Percentiles rank a stretch among this genome's conserved stretches.
These are phyloP conservation scores for Catajapyx aquilonaris DNA, from an alignment of 1,140 invertebrate genomes.

Conservation along the genomic window DNA sequence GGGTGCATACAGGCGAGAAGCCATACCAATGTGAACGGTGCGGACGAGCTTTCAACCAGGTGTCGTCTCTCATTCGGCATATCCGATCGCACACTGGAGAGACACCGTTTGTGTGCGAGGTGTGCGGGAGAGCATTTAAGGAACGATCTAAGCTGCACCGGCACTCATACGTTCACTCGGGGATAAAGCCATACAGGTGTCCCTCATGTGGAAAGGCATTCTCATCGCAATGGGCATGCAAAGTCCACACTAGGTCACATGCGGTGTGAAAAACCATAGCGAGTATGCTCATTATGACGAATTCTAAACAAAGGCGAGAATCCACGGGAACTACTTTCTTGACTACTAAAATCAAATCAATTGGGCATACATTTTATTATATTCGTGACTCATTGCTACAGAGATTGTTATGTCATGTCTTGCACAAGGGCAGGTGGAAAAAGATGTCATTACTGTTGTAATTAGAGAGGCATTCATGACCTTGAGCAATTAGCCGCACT, in stretches of 20 bases:
- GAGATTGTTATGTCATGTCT: too few species aligned
- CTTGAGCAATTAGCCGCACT: too few species aligned
- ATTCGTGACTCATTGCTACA: too few species aligned
- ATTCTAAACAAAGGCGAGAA: not conserved
- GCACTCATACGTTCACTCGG: constrained; percentile 27
- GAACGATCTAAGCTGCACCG: constrained; percentile 26
- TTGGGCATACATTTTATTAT: too few species aligned
- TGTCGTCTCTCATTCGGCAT: constrained; percentile 13
- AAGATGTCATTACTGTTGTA: too few species aligned
- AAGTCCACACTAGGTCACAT: not conserved
- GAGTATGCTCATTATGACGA: not conserved
- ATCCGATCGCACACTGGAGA: constrained; percentile 25
- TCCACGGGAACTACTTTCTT: not conserved
- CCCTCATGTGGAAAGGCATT: constrained; percentile 20
- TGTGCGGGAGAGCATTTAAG: constrained; percentile 29
- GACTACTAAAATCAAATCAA: too few species aligned
- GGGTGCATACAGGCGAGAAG: constrained; percentile 22
- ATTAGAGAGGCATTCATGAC: too few species aligned
- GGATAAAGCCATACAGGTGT: constrained; percentile 22
- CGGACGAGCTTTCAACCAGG: constrained; percentile 19
- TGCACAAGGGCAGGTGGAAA: too few species aligned
- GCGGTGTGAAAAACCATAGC: not conserved
- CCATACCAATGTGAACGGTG: constrained; percentile 25
- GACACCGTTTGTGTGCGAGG: constrained; percentile 27
- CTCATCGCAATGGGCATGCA: too few species aligned